A percentile compares a stretch with the other conserved stretches of the same genome.
These are phyloP conservation scores for Parus major DNA, from an alignment of 2,113 vertebrate species.

Conservation along the genomic window DNA sequence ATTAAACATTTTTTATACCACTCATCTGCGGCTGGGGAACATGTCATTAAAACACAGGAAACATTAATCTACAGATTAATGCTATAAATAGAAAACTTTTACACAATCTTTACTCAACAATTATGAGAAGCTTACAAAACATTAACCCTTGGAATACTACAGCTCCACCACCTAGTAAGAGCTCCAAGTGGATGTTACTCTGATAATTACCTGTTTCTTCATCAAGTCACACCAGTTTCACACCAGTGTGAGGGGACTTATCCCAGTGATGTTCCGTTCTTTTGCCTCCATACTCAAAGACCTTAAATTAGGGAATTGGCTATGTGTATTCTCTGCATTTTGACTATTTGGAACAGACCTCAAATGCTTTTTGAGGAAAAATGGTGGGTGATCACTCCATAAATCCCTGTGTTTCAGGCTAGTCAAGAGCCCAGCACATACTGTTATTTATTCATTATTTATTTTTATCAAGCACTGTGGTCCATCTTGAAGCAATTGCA, in stretches of 20 bases:
- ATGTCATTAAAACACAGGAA: constrained; percentile 68
- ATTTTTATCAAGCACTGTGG: constrained; percentile 69
- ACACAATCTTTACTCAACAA: constrained; percentile 49
- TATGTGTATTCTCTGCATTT: background rate
- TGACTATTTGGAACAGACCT: background rate
- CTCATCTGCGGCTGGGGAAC: constrained; percentile 58
- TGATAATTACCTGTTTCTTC: background rate
- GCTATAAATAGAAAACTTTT: constrained; percentile 53
- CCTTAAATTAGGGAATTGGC: background rate
- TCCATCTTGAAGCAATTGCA: constrained; percentile 74
- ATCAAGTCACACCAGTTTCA: background rate
- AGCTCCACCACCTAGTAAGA: background rate
- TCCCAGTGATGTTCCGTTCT: too few relatives aligned
- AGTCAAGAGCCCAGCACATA: background rate
- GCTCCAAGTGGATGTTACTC: background rate
- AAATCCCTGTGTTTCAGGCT: background rate
- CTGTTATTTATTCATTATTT: constrained; percentile 26
- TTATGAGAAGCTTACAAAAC: constrained; percentile 48
- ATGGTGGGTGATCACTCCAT: background rate
- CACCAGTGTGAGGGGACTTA: background rate
- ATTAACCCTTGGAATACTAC: constrained; percentile 50
- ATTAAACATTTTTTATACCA: constrained; percentile 68
- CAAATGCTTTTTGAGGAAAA: background rate
- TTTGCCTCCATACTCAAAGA: background rate
- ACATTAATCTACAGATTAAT: constrained; percentile 68